Evolutionary conservation across 2,113 vertebrate genomes (phyloP).

Genomic region (Xenotilapia leptura): DNA sequence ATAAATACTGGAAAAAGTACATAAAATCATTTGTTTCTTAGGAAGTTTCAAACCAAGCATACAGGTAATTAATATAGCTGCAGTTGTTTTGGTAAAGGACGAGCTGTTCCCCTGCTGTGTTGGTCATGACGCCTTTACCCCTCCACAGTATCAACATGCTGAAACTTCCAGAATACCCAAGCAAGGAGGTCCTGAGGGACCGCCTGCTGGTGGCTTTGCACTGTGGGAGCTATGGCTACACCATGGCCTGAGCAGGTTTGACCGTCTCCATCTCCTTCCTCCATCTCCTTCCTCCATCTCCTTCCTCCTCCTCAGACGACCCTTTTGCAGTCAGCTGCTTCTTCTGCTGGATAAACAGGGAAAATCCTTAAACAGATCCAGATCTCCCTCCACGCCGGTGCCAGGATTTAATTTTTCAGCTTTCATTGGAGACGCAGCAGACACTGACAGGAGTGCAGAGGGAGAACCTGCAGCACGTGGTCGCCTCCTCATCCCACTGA

Average conservation of each 20-base stretch:
- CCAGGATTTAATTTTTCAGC: neutral
- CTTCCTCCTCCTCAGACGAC: neutral
- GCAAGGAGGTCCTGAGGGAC: constrained; percentile 89
- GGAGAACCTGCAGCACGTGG: neutral
- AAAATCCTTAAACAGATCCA: neutral
- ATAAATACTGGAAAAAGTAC: neutral
- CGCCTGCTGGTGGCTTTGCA: constrained; percentile 93
- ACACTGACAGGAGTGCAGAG: neutral
- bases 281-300: neutral
- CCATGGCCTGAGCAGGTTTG: constrained; percentile 80
- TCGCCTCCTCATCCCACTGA: neutral
- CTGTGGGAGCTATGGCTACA: constrained; percentile 98
- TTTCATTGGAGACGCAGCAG: neutral
- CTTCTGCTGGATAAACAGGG: neutral
- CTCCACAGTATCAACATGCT: constrained; percentile 95
- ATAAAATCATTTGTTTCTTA: neutral
- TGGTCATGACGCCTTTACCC: neutral
- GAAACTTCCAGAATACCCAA: constrained; percentile 97
- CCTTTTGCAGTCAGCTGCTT: neutral
- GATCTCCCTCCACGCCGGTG: neutral
- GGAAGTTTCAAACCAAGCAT: neutral
- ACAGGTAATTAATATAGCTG: neutral
- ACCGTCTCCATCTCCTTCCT: neutral
- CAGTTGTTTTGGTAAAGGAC: neutral
- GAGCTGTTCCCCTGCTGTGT: neutral